Percentiles rank a stretch among this genome's conserved stretches.
phyloP scores from a whole-genome alignment of 2,113 vertebrate species.

The Platichthys stellatus region DNA sequence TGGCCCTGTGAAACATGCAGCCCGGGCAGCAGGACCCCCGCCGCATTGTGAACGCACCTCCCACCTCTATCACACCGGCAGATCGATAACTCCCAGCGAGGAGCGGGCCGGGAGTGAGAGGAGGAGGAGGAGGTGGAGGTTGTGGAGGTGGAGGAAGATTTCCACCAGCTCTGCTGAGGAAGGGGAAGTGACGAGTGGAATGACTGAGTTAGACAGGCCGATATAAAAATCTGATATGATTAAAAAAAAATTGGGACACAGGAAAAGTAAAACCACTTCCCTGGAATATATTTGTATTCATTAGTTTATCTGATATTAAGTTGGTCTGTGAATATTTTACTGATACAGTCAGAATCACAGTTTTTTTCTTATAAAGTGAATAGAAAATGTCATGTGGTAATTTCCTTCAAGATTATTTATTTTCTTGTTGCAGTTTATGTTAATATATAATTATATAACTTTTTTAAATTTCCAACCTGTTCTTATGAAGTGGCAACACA shows the following conservation, averaged over 20 bases:
- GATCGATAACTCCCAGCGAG: constrained; percentile 72
- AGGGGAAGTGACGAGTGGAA: constrained; percentile 36
- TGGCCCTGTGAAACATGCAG: constrained; percentile 78
- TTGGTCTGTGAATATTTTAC: no score
- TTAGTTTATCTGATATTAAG: no score
- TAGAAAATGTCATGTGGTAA: no score
- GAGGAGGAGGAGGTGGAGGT: constrained; percentile 37
- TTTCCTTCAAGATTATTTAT: no score
- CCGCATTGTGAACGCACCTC: constrained; percentile 70
- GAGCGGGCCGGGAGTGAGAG: constrained; percentile 19
- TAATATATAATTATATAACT: no score
- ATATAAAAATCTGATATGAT: constrained; percentile 18
- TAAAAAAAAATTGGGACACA: neutral
- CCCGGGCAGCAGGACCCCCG: constrained; percentile 65
- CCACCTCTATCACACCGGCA: constrained; percentile 62
- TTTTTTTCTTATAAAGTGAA: no score
- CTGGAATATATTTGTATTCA: no score
- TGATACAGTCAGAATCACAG: no score
- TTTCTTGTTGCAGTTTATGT: no score
- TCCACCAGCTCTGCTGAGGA: constrained; percentile 36
- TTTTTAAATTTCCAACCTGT: no score
- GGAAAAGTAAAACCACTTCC: neutral
- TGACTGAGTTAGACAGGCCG: constrained; percentile 41
- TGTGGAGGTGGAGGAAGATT: constrained; percentile 45
- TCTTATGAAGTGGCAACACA: no score